A percentile compares a stretch with the other conserved stretches of the same genome.
phyloP scores from a whole-genome alignment of 35 echinoderm and acorn worm species.

The Apostichopus parvimensis region DNA sequence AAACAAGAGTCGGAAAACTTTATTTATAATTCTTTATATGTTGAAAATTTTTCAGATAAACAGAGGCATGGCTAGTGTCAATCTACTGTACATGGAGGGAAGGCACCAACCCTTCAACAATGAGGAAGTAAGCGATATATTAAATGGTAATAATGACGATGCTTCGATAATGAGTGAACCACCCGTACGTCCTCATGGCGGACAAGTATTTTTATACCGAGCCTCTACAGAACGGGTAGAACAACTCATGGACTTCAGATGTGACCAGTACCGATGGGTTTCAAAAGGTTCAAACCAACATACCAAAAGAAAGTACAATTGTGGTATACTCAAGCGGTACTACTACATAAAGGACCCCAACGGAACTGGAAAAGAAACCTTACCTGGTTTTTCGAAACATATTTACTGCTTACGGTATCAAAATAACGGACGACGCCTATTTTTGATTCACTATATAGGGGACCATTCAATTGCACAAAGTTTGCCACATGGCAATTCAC shows the following conservation, averaged over 20 bases:
- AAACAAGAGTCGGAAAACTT: too few species aligned
- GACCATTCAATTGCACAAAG: background rate
- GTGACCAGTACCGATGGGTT: conserved; percentile 50
- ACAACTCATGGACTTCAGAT: conserved; percentile 16
- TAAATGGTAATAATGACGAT: background rate
- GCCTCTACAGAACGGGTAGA: conserved; percentile 4
- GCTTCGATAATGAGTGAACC: background rate
- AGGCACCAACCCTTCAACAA: background rate
- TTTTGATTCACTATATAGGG: background rate
- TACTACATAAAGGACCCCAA: background rate
- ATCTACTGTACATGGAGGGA: background rate
- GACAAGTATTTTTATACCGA: conserved; percentile 22
- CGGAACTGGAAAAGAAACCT: background rate
- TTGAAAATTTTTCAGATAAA: too few species aligned
- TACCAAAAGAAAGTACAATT: background rate
- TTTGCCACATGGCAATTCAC: background rate
- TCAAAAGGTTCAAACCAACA: conserved; percentile 26
- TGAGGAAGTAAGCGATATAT: background rate
- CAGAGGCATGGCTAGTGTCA: too few species aligned
- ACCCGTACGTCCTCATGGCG: background rate
- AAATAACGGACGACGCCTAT: background rate
- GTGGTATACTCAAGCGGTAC: background rate
- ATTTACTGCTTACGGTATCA: background rate
- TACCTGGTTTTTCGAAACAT: background rate
- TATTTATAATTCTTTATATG: too few species aligned